phyloP scores from a whole-genome alignment of 2,113 vertebrate genomes.

The Aviceda subcristata region DNA sequence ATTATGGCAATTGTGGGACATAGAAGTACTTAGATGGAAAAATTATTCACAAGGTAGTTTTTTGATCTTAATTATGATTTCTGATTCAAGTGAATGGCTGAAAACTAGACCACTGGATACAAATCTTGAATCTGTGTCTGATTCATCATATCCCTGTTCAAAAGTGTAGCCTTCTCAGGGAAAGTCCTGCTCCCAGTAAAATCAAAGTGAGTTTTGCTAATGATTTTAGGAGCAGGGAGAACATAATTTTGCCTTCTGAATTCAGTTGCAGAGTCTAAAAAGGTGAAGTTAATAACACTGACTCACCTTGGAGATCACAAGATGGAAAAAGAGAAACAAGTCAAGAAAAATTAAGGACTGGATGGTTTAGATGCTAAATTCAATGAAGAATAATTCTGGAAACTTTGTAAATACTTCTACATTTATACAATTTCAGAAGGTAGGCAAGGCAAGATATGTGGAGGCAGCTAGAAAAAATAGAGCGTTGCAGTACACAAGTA shows the following conservation, averaged over 20 bases:
- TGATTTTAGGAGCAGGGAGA: background rate
- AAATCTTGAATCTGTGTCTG: background rate
- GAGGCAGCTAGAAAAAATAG: background rate
- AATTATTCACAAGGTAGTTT: background rate
- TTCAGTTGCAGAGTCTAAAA: background rate
- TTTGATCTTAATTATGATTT: background rate
- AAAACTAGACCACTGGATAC: background rate
- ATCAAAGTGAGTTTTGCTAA: background rate
- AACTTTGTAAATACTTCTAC: background rate
- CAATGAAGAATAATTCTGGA: background rate
- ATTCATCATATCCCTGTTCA: background rate
- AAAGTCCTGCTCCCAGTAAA: background rate
- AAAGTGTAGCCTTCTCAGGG: background rate
- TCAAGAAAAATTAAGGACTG: constrained; percentile 5
- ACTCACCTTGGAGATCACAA: background rate
- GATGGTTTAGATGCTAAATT: background rate
- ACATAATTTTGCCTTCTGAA: background rate
- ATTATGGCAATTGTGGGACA: background rate
- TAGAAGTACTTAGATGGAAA: background rate
- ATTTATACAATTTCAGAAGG: background rate
- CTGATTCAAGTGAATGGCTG: background rate
- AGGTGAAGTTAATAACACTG: background rate
- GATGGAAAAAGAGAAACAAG: constrained; percentile 3
- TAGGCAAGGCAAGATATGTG: background rate
- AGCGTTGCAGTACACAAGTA: background rate